Percentiles rank a stretch among this genome's conserved stretches.
These are phyloP conservation scores for Hyposmocoma kahamanoa DNA, from an alignment of 1,140 invertebrate genomes.

Conservation along the genomic window DNA sequence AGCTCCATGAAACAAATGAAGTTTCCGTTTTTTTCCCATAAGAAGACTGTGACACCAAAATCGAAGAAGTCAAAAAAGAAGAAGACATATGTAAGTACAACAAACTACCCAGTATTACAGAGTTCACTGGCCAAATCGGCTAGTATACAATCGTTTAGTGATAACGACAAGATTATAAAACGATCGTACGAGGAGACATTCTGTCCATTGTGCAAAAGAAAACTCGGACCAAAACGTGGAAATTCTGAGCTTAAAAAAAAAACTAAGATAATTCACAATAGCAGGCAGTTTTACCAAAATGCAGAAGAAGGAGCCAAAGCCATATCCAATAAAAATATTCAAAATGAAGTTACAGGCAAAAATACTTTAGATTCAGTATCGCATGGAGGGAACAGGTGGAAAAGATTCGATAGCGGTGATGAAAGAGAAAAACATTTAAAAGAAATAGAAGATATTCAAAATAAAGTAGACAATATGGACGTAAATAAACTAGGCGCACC, in stretches of 20 bases:
- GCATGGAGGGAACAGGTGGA: too few species aligned
- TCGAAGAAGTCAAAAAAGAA: conserved; percentile 24
- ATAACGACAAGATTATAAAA: conserved; percentile 7
- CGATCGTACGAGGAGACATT: conserved; percentile 15
- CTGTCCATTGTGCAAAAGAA: background rate
- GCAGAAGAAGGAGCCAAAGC: too few species aligned
- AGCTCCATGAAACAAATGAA: conserved; percentile 28
- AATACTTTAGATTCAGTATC: too few species aligned
- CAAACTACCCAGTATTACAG: background rate
- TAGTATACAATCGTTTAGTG: background rate
- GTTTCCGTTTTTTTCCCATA: conserved; percentile 46
- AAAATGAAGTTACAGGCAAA: too few species aligned
- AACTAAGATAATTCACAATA: conserved; percentile 18
- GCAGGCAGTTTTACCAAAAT: conserved; percentile 21
- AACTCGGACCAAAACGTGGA: background rate
- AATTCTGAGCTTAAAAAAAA: background rate
- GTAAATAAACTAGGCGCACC: too few species aligned
- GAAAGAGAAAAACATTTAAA: too few species aligned
- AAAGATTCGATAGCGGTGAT: too few species aligned
- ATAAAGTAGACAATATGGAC: too few species aligned
- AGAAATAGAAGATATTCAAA: too few species aligned
- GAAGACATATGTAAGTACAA: background rate
- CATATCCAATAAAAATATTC: too few species aligned
- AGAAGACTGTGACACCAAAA: conserved; percentile 18
- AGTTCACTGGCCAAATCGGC: background rate